A percentile compares a stretch with the other conserved stretches of the same genome.
phyloP scores from a whole-genome alignment of 2,113 vertebrate species.

The Fregetta grallaria region DNA sequence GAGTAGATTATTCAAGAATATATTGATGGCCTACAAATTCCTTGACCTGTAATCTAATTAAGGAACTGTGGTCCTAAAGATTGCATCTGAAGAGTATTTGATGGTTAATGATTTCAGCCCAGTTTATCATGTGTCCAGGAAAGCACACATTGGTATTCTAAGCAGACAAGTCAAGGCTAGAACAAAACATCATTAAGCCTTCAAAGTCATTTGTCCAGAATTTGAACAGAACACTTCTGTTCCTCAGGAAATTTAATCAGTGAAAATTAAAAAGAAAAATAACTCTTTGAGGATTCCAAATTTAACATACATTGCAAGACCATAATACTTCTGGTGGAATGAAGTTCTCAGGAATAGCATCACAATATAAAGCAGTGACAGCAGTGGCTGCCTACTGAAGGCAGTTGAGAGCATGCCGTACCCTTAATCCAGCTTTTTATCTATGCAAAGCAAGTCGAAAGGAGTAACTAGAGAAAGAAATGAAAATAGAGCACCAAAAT shows the following conservation, averaged over 20 bases:
- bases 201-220: not conserved
- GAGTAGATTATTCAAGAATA: conserved; percentile 1
- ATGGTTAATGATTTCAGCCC: not conserved
- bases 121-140: not conserved
- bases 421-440: not conserved
- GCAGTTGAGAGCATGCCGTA: not conserved
- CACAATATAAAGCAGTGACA: not conserved
- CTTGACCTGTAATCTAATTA: conserved; percentile 6
- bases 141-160: not conserved
- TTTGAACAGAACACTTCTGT: not conserved
- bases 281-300: not conserved
- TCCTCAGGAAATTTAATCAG: not conserved
- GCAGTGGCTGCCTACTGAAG: not conserved
- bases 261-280: not conserved
- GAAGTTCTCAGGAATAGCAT: not conserved
- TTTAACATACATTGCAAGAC: not conserved
- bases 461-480: not conserved
- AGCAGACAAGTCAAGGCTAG: not conserved
- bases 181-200: not conserved
- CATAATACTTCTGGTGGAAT: not conserved
- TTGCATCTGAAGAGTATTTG: not conserved
- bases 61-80: not conserved
- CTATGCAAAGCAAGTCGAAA: not conserved
- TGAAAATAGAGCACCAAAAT: not conserved
- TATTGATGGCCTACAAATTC: not conserved